Base-by-base conservation (phyloP, 2,888 invertebrate genomes). In the Calliopum simillimum region DNA sequence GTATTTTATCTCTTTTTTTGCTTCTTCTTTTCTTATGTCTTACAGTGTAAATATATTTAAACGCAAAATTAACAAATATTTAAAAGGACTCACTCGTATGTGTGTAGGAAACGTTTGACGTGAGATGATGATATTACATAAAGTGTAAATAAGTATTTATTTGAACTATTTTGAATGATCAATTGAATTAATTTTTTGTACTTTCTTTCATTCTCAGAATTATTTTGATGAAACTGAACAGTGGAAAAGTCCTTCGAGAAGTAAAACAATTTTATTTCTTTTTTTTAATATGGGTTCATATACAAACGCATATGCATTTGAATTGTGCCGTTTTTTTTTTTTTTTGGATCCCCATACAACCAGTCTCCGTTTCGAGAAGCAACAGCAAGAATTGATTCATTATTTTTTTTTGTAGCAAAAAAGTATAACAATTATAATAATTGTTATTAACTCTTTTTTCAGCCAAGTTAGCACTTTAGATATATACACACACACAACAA, bases 401-500 rank as follows among this genome's bases (percentile, higher is more conserved):
- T n/a, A n/a, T n/a, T n/a, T n/a, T 33, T 33, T 33, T 46, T 62
- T 61, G 12, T 12, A 65, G 23, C 19, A 49, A 33, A 25, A 62
- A 63, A 25, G 19, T 41, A 55, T 55, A 56, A 66, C 55, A 66
- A 66, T 66, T 66, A 55, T 66, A 66, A 56, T 66, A 66, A 66
- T 66, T 66, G 65, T 66, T 56, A 66, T 66, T 66, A 66, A 56
- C 55, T 64, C 55, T 66, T 66, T 33, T 66, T 66, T 66, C 65
- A 66, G 63, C 63, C 63, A 63, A 63, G 56, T 55, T 66, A 66
- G 44, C 46, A 55, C 65, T 55, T 66, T 21, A 55, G 44, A n/a
- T 8, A 56, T 11, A 43, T 21, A 44, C 21, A 23, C 19, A 55
- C 21, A 63, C 3, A 56, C 23, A 53, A n/a, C n/a, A n/a, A n/a